phyloP scores from a whole-genome alignment of 2,888 invertebrate species.

The Cataglyphis cursor region DNA sequence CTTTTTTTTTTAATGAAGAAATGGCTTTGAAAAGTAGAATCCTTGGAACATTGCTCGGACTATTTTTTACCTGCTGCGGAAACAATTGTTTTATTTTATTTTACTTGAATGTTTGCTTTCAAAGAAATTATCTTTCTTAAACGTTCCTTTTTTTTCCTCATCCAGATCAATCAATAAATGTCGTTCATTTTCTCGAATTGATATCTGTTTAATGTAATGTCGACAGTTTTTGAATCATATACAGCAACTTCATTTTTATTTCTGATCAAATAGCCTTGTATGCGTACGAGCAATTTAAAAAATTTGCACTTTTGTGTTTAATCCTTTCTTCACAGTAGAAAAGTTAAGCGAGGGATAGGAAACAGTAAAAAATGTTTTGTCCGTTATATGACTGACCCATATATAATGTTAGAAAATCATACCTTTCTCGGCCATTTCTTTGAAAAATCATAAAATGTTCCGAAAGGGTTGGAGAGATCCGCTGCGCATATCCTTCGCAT shows the following conservation, averaged over 20 bases:
- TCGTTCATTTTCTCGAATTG: not conserved
- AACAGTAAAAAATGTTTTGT: slow-evolving; percentile 67
- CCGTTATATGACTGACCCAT: slow-evolving; percentile 62
- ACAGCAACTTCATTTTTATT: not conserved
- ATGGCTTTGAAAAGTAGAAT: not conserved
- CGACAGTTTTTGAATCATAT: not conserved
- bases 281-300: not conserved
- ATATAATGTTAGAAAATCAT: slow-evolving; percentile 64
- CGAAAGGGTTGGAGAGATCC: slow-evolving; percentile 55
- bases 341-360: slow-evolving; percentile 27
- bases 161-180: not conserved
- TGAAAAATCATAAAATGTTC: slow-evolving; percentile 74
- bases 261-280: not conserved
- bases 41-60: not conserved
- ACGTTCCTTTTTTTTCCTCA: not conserved
- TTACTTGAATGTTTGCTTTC: not conserved
- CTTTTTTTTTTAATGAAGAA: slow-evolving; percentile 1
- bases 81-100: not conserved
- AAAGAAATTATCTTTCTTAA: not conserved
- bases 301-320: not conserved
- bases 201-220: not conserved
- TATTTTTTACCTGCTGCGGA: not conserved
- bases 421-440: slow-evolving; percentile 42
- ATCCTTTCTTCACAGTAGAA: not conserved
- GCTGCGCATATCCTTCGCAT: not conserved